Evolutionary conservation across 2,888 invertebrate genomes (phyloP).

Genomic region (Chrysina gloriosa): DNA sequence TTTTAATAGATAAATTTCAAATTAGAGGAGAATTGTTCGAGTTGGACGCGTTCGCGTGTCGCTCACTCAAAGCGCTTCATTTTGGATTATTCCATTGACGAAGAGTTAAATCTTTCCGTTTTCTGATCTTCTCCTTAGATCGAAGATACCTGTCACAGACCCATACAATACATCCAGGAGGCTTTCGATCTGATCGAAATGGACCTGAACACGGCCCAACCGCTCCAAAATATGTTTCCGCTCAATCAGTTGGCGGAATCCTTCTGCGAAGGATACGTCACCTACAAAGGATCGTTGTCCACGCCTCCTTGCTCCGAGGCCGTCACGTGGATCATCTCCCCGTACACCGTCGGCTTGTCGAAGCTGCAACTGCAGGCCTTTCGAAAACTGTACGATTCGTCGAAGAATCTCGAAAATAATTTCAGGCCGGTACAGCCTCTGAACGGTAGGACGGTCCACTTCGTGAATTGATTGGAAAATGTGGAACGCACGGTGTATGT

Average conservation of each 20-base stretch:
- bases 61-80: too few species aligned
- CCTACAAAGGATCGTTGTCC: constrained; percentile 79
- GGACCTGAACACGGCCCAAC: constrained; percentile 38
- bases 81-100: too few species aligned
- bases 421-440: constrained; percentile 48
- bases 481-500: background rate
- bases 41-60: too few species aligned
- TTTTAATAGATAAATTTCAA: too few species aligned
- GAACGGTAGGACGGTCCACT: constrained; percentile 47
- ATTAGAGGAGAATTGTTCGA: too few species aligned
- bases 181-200: constrained; percentile 37
- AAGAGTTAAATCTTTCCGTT: too few species aligned
- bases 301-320: constrained; percentile 82
- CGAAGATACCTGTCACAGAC: constrained; percentile 36
- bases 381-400: constrained; percentile 42
- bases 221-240: constrained; percentile 42
- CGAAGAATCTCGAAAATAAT: constrained; percentile 48
- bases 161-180: constrained; percentile 40
- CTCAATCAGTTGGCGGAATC: constrained; percentile 43
- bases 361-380: constrained; percentile 67
- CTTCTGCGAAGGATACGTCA: constrained; percentile 57
- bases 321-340: constrained; percentile 80
- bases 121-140: too few species aligned
- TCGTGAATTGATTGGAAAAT: constrained; percentile 31
- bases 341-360: constrained; percentile 76